Evolutionary conservation across 2,797 vertebrate genomes (phyloP), one percentile per base, ranked within the genome.

Genomic region (Alauda arvensis): DNA sequence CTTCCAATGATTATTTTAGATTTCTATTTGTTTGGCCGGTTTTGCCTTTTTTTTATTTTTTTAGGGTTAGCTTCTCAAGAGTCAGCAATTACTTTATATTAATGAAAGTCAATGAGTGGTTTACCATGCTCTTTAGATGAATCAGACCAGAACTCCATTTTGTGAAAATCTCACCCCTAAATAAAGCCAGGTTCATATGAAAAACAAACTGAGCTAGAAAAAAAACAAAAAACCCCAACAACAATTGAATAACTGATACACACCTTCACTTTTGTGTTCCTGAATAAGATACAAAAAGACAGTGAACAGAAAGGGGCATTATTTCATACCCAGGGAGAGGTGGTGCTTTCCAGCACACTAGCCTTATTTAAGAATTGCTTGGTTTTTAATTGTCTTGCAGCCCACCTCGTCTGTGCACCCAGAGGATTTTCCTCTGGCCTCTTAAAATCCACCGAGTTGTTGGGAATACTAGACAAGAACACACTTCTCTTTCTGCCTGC

Each of bases 351-450:
- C 8, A 93, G 45, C 25, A 82, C 42, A 18, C 18, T 61, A 48
- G 53, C 45, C 15, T 87, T 62, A 57, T 88, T 91, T 92, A 29
- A 57, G 16, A 83, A 63, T 56, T 89, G 18, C 31, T 88, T 75
- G 19, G 12, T 31, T 90, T 77, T 75, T 18, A 68, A 31, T 68
- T 71, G 31, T 53, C 45, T 83, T 45, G 5, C 69, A 84, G 56
- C 67, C 51, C 37, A 88, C 46, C 69, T 87, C 37, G 10, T 93
- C 87, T 89, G 70, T 78, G 52, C 68, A 90, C 69, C 42, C 77
- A 76, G 42, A 93, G 89, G 69, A 13, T 43, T 91, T 92, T 84
- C 59, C 57, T 83, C 39, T 87, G 77, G 31, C 48, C 43, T 72
- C 88, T 89, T 92, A 55, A 80, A 91, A 80, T 65, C 49, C 67